A percentile compares a stretch with the other conserved stretches of the same genome.
Conservation (phyloP, 2,888 invertebrate genomes). For the Willowsia nigromaculata region DNA sequence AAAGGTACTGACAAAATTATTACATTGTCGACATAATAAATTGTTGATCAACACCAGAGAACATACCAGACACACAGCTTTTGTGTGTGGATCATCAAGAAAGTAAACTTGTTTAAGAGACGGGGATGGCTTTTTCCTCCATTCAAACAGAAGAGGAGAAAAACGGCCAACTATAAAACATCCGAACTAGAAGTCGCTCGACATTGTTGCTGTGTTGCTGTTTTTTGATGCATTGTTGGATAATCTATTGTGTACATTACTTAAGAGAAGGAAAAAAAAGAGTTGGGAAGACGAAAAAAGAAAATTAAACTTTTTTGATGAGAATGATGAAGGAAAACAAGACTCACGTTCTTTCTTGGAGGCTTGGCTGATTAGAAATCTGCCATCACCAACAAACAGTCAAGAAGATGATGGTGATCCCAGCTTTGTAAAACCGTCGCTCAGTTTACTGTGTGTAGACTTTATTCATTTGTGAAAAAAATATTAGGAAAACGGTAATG, state of each 20-base stretch:
- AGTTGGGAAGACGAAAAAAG: slow-evolving; percentile 25
- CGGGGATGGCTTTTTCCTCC: slow-evolving; percentile 8
- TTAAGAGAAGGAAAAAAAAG: not conserved
- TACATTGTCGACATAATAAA: slow-evolving; percentile 71
- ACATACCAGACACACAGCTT: slow-evolving; percentile 12
- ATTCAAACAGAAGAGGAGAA: not conserved
- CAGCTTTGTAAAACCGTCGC: not conserved
- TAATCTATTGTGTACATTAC: slow-evolving; percentile 59
- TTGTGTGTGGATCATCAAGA: slow-evolving; percentile 22
- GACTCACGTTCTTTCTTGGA: slow-evolving; percentile 70
- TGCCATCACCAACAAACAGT: slow-evolving; percentile 58
- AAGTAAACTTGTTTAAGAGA: slow-evolving; percentile 23
- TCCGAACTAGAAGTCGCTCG: not conserved
- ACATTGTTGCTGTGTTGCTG: not conserved
- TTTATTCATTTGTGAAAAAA: not conserved
- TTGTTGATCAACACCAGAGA: slow-evolving; percentile 64
- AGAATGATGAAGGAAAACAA: slow-evolving; percentile 45
- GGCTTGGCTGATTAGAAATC: slow-evolving; percentile 73
- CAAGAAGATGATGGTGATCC: not conserved
- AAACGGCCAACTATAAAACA: not conserved
- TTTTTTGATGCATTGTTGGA: not conserved
- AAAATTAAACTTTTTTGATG: slow-evolving; percentile 63
- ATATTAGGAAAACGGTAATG: slow-evolving; percentile 53
- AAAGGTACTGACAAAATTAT: slow-evolving; percentile 71
- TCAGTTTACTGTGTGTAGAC: not conserved